phyloP scores from a whole-genome alignment of 2,888 invertebrate genomes.

The Erannis defoliaria region DNA sequence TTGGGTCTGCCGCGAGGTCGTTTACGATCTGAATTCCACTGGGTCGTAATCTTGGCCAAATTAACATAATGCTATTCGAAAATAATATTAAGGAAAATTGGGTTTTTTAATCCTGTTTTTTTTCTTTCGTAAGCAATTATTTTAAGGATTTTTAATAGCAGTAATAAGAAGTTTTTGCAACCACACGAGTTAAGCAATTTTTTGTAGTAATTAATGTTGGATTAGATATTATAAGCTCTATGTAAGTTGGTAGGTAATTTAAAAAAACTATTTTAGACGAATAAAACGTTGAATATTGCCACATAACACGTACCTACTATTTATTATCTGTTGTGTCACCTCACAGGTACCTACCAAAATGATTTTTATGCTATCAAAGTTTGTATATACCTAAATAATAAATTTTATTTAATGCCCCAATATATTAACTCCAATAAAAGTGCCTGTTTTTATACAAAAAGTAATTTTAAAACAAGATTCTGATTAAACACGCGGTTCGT shows the following conservation, averaged over 20 bases:
- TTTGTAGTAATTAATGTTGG: not conserved
- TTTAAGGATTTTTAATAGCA: not conserved
- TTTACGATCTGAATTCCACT: too few species aligned
- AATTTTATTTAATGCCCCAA: slow-evolving; percentile 8
- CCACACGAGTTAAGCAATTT: not conserved
- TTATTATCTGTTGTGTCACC: not conserved
- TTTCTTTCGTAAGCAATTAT: too few species aligned
- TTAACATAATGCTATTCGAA: slow-evolving; percentile 11
- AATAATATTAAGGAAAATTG: not conserved
- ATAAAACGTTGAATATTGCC: not conserved
- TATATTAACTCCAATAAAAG: slow-evolving; percentile 20
- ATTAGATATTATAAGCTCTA: too few species aligned
- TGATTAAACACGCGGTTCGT: slow-evolving; percentile 47
- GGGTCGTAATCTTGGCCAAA: too few species aligned
- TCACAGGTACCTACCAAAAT: not conserved
- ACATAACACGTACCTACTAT: not conserved
- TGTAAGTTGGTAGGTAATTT: too few species aligned
- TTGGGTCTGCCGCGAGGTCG: too few species aligned
- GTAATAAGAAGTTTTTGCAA: not conserved
- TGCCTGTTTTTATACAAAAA: slow-evolving; percentile 28
- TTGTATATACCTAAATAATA: not conserved
- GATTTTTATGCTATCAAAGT: not conserved
- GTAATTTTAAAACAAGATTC: slow-evolving; percentile 44
- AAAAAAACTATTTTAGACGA: not conserved
- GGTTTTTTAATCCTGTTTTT: not conserved